These are phyloP conservation scores for Eupithecia insigniata DNA, from an alignment of 2,888 invertebrate species.

Conservation along the genomic window DNA sequence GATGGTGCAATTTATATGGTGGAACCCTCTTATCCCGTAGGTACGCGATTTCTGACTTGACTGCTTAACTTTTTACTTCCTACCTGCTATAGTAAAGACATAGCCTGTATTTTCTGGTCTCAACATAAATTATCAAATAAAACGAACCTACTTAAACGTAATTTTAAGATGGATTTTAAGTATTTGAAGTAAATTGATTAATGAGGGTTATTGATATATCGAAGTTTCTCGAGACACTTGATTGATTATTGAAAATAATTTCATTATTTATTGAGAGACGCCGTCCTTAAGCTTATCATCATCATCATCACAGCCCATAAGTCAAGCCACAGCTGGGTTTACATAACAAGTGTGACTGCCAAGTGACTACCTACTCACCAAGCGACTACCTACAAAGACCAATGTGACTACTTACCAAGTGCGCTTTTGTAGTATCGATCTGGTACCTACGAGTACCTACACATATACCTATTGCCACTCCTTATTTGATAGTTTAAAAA, in stretches of 20 bases:
- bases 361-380: no score
- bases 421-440: no score
- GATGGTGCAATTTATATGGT: background rate
- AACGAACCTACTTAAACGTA: background rate
- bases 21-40: background rate
- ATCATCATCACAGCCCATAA: background rate
- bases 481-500: background rate
- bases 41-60: background rate
- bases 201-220: background rate
- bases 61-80: background rate
- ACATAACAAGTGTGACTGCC: no score
- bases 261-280: background rate
- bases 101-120: background rate
- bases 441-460: background rate
- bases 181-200: constrained; percentile 7
- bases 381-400: no score
- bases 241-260: background rate
- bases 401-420: background rate
- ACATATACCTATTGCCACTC: background rate
- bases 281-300: background rate
- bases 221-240: background rate
- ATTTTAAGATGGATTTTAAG: background rate
- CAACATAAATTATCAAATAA: background rate
- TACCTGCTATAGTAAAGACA: constrained; percentile 1
- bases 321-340: background rate